Evolutionary conservation across 1,140 invertebrate genomes (phyloP).

Genomic region (Drosophila navojoa): DNA sequence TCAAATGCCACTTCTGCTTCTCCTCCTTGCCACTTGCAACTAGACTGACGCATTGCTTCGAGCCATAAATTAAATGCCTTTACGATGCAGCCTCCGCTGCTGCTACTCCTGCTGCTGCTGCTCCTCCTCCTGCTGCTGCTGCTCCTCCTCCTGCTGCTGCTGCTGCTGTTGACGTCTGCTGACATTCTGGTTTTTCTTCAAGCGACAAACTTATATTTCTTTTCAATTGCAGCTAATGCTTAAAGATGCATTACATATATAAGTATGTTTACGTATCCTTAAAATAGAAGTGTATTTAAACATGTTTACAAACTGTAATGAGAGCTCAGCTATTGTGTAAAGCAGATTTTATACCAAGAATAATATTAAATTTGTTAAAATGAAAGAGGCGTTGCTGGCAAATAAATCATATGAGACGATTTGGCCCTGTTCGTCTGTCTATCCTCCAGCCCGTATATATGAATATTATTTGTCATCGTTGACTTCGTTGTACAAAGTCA

Average conservation of each 20-base stretch:
- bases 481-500: too few species aligned
- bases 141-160: conserved; percentile 3
- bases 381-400: too few species aligned
- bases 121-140: too few species aligned
- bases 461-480: too few species aligned
- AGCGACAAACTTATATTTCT: conserved; percentile 7
- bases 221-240: conserved; percentile 1
- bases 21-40: neutral
- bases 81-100: conserved; percentile 2
- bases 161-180: conserved; percentile 13
- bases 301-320: too few species aligned
- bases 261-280: neutral
- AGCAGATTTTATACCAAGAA: too few species aligned
- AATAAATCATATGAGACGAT: too few species aligned
- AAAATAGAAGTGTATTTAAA: too few species aligned
- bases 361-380: too few species aligned
- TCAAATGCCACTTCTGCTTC: conserved; percentile 4
- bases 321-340: too few species aligned
- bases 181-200: conserved; percentile 25
- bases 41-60: conserved; percentile 63
- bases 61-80: conserved; percentile 72
- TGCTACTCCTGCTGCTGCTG: neutral
- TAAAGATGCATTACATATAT: conserved; percentile 2
- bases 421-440: too few species aligned
- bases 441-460: too few species aligned